Evolutionary conservation across 2,888 invertebrate genomes (phyloP).

Genomic region (Pantelozetes paolii): DNA sequence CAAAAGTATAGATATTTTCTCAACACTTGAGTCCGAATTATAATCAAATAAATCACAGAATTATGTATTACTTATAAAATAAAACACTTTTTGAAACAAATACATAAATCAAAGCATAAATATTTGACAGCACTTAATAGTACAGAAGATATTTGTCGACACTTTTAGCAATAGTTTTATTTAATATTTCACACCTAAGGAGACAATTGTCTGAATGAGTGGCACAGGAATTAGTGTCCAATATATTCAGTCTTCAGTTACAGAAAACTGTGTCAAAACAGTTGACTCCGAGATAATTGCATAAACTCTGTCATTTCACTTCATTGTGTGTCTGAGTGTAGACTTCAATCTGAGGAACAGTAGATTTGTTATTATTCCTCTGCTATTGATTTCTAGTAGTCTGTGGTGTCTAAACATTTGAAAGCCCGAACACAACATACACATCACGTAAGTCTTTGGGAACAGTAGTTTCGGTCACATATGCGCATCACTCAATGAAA

Average conservation of each 20-base stretch:
- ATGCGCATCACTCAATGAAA: neutral
- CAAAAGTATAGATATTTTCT: neutral
- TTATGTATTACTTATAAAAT: neutral
- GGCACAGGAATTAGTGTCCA: no score
- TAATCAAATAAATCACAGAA: neutral
- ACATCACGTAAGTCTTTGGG: neutral
- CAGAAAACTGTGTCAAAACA: no score
- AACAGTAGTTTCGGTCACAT: constrained; percentile 14
- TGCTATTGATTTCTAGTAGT: neutral
- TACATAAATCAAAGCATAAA: no score
- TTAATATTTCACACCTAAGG: no score
- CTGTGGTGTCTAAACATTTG: neutral
- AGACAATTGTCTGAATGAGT: no score
- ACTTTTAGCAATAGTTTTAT: no score
- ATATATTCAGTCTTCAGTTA: no score
- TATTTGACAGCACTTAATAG: no score
- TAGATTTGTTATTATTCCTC: neutral
- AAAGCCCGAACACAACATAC: neutral
- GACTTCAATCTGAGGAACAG: neutral
- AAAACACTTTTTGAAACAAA: no score
- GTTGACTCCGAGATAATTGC: no score
- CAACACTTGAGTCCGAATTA: neutral
- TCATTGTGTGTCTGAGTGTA: neutral
- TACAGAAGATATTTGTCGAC: no score
- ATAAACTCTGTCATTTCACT: no score